phyloP scores from a whole-genome alignment of 1,140 invertebrate genomes.

The Aphelenchoides besseyi region DNA sequence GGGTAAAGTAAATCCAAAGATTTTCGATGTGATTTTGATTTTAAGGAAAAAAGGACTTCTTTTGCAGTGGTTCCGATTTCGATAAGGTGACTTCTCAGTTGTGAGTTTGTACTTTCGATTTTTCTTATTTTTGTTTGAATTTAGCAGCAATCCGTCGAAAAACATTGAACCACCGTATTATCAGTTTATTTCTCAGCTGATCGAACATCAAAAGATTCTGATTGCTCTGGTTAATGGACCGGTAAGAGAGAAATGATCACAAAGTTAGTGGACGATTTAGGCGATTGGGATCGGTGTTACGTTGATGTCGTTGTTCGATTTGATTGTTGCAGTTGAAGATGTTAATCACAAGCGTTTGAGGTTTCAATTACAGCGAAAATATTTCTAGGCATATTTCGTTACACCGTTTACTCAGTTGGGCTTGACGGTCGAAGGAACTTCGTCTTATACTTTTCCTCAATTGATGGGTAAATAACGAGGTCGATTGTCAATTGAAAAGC shows the following conservation, averaged over 20 bases:
- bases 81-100: neutral
- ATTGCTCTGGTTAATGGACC: constrained; percentile 84
- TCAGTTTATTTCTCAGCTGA: constrained; percentile 74
- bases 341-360: too few species aligned
- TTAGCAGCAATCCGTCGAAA: neutral
- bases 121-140: constrained; percentile 9
- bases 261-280: neutral
- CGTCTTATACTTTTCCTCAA: constrained; percentile 75
- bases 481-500: too few species aligned
- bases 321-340: constrained; percentile 76
- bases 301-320: constrained; percentile 77
- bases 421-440: constrained; percentile 76
- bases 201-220: constrained; percentile 80
- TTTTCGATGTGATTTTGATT: too few species aligned
- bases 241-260: neutral
- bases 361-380: neutral
- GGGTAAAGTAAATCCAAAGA: constrained; percentile 64
- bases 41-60: constrained; percentile 70
- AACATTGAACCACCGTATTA: constrained; percentile 60
- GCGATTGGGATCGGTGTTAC: constrained; percentile 83
- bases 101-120: neutral
- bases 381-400: constrained; percentile 68
- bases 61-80: constrained; percentile 81
- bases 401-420: constrained; percentile 78
- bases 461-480: too few species aligned